These are phyloP conservation scores for Thelaira solivaga DNA, from an alignment of 2,888 invertebrate genomes.

Conservation along the genomic window DNA sequence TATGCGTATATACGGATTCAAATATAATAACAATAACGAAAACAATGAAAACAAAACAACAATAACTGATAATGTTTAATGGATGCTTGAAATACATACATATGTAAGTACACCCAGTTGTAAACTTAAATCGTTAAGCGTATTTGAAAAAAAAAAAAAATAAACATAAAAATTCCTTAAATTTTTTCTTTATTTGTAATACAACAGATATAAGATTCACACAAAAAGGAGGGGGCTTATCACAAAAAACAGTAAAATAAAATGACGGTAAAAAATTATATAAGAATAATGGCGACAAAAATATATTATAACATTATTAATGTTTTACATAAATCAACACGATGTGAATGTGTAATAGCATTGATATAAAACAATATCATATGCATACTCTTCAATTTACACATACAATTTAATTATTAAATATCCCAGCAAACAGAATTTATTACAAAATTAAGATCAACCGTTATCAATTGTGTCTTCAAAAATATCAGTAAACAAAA, in stretches of 20 bases:
- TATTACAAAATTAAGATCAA: too few species aligned
- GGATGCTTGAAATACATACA: conserved; percentile 31
- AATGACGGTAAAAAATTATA: background rate
- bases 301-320: conserved; percentile 63
- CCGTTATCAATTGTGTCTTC: too few species aligned
- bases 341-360: conserved; percentile 1
- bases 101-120: background rate
- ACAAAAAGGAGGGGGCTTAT: too few species aligned
- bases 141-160: background rate
- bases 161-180: conserved; percentile 11
- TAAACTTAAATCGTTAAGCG: background rate
- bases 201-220: too few species aligned
- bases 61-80: conserved; percentile 58
- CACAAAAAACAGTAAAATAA: background rate
- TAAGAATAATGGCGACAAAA: conserved; percentile 57
- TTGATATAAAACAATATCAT: conserved; percentile 1
- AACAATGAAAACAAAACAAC: conserved; percentile 29
- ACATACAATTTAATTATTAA: too few species aligned
- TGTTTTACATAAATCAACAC: conserved; percentile 60
- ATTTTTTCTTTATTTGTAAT: too few species aligned
- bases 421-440: too few species aligned
- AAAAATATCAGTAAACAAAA: too few species aligned
- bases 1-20: conserved; percentile 29
- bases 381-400: background rate
- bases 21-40: background rate